Evolutionary conservation across 2,797 vertebrate genomes (phyloP), one percentile per base, ranked within the genome.

Genomic region (Typhlichthys subterraneus): DNA sequence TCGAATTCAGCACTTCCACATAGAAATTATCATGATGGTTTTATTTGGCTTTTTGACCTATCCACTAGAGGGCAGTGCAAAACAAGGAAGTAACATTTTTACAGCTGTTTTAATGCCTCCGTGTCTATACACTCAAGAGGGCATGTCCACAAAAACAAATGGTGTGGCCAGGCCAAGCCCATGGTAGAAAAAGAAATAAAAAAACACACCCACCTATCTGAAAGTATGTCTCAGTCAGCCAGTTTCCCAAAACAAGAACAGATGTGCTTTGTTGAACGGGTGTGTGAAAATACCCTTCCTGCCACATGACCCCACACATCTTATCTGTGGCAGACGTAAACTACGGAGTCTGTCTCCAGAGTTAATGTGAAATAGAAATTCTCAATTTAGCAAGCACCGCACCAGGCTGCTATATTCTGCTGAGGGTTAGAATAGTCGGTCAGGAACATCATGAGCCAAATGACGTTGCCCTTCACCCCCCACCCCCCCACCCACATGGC

Each of bases 31-130:
- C 11, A 23, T 3, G 0, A 15, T 12, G 33, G 17, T 29, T n/a
- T 10, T 4, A 47, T 2, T 45, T 23, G 19, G 13, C 23, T 5
- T 9, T 63, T 79, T 19, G 14, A 5, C 12, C 62, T 1, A 61
- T 56, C 87, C 88, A 88, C 72, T 48, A 87, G 87, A 75, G 75
- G 85, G 83, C 85, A 73, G 14, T 65, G 11, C 69, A 7, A 10
- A 63, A 69, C 8, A 58, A 3, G 12, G 1, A 56, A 12, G 38
- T 2, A 1, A 5, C 8, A 17, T 31, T 17, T 45, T 19, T 10
- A 33, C 17, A 57, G 15, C 2, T 19, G 14, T 14, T 23, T 23
- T 54, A 13, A 70, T 15, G 5, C 2, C 10, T 58, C 14, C 52
- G 5, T 2, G 7, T 58, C 14, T 54, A 17, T 60, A 57, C 60